Percentiles rank a stretch among this genome's conserved stretches.
phyloP scores from a whole-genome alignment of 2,797 vertebrate genomes.

The Thripadectes ignobilis region DNA sequence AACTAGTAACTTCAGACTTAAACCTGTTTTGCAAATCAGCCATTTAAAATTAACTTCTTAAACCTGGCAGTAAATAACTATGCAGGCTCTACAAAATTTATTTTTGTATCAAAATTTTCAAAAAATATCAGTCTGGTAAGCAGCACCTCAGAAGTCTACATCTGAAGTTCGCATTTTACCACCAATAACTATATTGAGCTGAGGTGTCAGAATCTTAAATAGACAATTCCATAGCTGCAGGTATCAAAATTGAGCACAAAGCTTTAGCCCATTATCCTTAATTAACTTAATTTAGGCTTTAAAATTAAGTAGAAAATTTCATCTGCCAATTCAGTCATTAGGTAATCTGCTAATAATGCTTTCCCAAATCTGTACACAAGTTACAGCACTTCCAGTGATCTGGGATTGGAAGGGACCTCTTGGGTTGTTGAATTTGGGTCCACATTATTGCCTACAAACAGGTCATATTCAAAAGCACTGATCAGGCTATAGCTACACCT shows the following conservation, averaged over 20 bases:
- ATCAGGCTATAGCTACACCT: not conserved
- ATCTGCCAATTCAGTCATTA: not conserved
- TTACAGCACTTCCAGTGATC: not conserved
- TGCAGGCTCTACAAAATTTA: not conserved
- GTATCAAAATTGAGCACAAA: not conserved
- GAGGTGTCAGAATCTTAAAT: not conserved
- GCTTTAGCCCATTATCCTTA: not conserved
- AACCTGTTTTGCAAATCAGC: not conserved
- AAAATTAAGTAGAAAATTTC: not conserved
- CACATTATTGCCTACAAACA: not conserved
- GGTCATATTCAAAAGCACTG: not conserved
- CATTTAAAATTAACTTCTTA: not conserved
- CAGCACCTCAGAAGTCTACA: not conserved
- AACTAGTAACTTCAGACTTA: not conserved
- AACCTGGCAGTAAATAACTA: not conserved
- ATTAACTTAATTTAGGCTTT: not conserved
- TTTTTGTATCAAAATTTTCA: not conserved
- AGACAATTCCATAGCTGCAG: not conserved
- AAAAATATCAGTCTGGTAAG: not conserved
- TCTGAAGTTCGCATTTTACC: not conserved
- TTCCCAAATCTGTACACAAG: not conserved
- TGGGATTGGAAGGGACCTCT: not conserved
- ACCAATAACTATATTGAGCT: not conserved
- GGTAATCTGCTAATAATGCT: not conserved
- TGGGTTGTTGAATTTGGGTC: not conserved